These are phyloP conservation scores for Albula glossodonta DNA, from an alignment of 2,113 vertebrate species.

Conservation along the genomic window DNA sequence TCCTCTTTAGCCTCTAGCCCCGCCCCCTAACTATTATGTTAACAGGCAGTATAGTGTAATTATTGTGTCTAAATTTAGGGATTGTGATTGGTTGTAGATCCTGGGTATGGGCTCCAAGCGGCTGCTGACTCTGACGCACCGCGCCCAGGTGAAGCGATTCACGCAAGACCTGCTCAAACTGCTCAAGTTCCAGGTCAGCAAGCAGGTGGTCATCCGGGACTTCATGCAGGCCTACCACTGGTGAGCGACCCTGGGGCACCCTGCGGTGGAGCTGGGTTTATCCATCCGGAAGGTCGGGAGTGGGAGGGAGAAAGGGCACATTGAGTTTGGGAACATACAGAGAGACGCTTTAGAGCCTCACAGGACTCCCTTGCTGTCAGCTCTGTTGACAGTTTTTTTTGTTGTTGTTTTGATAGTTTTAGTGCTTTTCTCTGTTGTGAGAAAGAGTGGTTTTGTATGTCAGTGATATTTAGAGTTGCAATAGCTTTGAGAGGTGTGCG, in stretches of 20 bases:
- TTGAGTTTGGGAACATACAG: no score
- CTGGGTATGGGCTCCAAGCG: conserved; percentile 93
- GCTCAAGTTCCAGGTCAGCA: conserved; percentile 97
- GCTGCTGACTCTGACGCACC: conserved; percentile 89
- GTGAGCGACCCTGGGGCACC: conserved; percentile 67
- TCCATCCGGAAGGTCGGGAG: neutral
- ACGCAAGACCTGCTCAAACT: conserved; percentile 95
- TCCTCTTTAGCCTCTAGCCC: no score
- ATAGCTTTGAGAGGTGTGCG: no score
- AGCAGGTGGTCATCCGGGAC: conserved; percentile 88
- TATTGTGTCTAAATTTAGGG: neutral
- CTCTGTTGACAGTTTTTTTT: no score
- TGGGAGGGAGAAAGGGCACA: no score
- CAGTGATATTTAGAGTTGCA: no score
- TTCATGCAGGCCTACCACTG: conserved; percentile 97
- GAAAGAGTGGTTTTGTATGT: neutral
- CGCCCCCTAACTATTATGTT: neutral
- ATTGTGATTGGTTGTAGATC: conserved; percentile 72
- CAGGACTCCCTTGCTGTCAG: no score
- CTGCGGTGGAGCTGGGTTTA: neutral
- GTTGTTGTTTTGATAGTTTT: no score
- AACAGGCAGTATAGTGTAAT: neutral
- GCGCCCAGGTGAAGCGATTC: conserved; percentile 96
- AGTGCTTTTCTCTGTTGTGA: no score
- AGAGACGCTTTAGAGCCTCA: no score